Base-by-base conservation (phyloP, 2,888 invertebrate species). In the Pseudococcus longispinus region DNA sequence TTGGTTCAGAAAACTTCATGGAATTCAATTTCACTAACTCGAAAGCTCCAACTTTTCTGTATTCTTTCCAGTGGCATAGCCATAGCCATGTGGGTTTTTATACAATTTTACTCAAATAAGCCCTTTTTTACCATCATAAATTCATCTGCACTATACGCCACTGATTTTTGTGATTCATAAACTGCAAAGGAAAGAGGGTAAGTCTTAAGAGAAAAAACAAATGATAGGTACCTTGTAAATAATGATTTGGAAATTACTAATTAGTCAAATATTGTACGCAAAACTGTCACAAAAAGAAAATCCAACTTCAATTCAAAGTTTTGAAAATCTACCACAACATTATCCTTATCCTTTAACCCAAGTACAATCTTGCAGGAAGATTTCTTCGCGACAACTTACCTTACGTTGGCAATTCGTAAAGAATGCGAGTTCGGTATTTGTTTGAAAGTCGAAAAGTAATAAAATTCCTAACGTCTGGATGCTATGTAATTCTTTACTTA, bases 391-490 rank as follows among this genome's bases (percentile, higher is more conserved):
- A 29, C 70, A 29, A 15, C 18, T 70, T 29, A 70, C 70, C 18
- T 70, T 32, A 70, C 29, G 18, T 29, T 4, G 4, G 29, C 15
- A 70, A 70, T 29, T 15, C 29, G 15, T 29, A 29, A 70, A 18
- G 70, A 70, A 70, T 70, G 70, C 70, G 29, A 70, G 29, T 70
- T 70, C 18, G 23, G 20, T 42, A 80, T 80, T 80, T 80, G 77
- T 42, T 70, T 20, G 77, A 6, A 42, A 80, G 37, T 80, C 20
- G 74, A 74, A 74, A 80, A 42, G 42, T 29, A 29, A 80, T 37
- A 80, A 80, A 80, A 80, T 80, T 80, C 77, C 77, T 80, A 20
- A 80, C 23, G 77, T 80, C 77, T 42, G 42, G 20, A 42, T 42
- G 42, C 77, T 70, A 15, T 20, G 77, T 42, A 80, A 80, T 80